A percentile compares a stretch with the other conserved stretches of the same genome.
phyloP scores from a whole-genome alignment of 2,113 vertebrate genomes.

The Panthera uncia region DNA sequence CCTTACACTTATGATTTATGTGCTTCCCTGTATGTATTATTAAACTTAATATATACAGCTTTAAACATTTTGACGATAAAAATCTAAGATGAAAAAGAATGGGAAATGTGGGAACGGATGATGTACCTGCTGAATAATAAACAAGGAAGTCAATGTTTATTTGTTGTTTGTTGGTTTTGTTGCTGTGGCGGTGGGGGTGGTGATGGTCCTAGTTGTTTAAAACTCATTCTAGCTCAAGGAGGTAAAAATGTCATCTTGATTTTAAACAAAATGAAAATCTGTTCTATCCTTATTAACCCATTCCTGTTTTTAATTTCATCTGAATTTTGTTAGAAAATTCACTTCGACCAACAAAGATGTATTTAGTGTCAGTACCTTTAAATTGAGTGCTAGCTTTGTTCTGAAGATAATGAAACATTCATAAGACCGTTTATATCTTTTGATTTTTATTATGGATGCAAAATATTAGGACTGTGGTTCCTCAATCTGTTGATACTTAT shows the following conservation, averaged over 20 bases:
- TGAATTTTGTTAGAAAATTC: neutral
- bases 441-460: neutral
- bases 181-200: neutral
- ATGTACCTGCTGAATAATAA: neutral
- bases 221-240: neutral
- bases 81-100: neutral
- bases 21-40: neutral
- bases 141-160: neutral
- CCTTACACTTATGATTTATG: neutral
- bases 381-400: neutral
- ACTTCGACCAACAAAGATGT: neutral
- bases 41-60: neutral
- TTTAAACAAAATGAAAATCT: neutral
- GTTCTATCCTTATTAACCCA: neutral
- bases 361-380: neutral
- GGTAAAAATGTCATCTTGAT: neutral
- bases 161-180: neutral
- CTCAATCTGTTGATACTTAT: constrained; percentile 25
- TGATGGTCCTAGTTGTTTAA: neutral
- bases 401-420: neutral
- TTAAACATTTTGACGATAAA: neutral
- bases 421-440: neutral
- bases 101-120: neutral
- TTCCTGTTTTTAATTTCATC: neutral
- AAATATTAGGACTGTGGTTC: neutral